Evolutionary conservation across 2,113 vertebrate genomes (phyloP).

Genomic region (Oenanthe melanoleuca): DNA sequence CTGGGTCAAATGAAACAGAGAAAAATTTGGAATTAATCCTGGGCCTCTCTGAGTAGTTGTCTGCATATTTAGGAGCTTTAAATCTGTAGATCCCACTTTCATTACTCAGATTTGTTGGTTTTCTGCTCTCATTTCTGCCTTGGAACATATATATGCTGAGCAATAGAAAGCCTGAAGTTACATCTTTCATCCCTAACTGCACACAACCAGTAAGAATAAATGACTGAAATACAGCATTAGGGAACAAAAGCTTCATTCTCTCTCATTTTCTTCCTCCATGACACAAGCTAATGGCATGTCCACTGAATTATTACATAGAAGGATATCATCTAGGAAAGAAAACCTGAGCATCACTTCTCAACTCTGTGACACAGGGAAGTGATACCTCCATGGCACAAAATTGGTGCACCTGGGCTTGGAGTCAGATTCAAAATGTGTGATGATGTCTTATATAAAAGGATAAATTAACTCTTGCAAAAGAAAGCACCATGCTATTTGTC

Average conservation of each 20-base stretch:
- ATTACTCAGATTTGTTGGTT: not conserved
- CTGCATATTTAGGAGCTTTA: not conserved
- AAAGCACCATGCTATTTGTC: not conserved
- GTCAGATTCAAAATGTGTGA: not conserved
- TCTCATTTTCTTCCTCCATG: not conserved
- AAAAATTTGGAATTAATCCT: not conserved
- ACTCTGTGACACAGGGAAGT: not conserved
- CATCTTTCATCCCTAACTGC: not conserved
- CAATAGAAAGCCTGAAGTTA: not conserved
- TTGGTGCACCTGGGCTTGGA: not conserved
- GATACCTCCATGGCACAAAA: not conserved
- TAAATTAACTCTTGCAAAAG: not conserved
- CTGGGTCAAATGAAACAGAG: not conserved
- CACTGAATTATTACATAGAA: not conserved
- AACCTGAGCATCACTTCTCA: not conserved
- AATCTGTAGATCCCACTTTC: not conserved
- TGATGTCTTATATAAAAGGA: not conserved
- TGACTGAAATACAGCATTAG: not conserved
- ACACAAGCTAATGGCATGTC: not conserved
- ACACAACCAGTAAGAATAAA: not conserved
- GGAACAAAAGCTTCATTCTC: conserved; percentile 25
- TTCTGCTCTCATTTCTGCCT: not conserved
- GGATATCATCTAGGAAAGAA: not conserved
- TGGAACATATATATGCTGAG: not conserved
- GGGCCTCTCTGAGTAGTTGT: not conserved